Evolutionary conservation across 1,140 invertebrate genomes (phyloP), one percentile per base, ranked within the genome.

Genomic region (Aporrectodea caliginosa): DNA sequence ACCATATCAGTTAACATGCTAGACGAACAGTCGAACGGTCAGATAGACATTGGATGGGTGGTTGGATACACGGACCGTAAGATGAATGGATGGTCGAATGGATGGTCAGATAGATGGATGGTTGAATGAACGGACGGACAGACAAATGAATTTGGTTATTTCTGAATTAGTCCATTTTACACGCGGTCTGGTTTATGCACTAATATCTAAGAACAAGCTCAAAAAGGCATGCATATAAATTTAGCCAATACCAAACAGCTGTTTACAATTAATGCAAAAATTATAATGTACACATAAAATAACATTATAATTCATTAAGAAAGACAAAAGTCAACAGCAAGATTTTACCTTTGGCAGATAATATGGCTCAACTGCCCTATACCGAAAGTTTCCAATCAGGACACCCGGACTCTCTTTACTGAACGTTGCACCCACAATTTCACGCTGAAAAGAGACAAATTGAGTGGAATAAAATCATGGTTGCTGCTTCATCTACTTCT

Each of bases 41-140:
- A 77, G 16, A 58, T 69, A 77, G 35, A 69, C 43, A 43, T 58
- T 70, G 16, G 1, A 32, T 22, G 68, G 75, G 43, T 68, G 68
- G 35, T 16, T 32, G 32, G 75, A 32, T 68, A 2, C 2, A 43
- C 43, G 68, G 43, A 58, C 22, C 6, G 43, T 12, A 12, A 58
- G 43, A 58, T 58, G 22, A 22, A 58, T 58, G 22, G 43, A 58
- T 58, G 22, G 43, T 12, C 22, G 22, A 22, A 58, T 58, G 22
- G 43, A 58, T 58, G 22, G 43, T 12, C 22, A 58, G 43, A 58
- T 58, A 58, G 43, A 58, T 58, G 22, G 43, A 58, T 58, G 22
- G 43, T 12, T 58, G 22, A 22, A 58, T 58, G 22, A 22, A 58
- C 22, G 22, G 43, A 58, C 22, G 22, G 43, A 58, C 22, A 58